These are phyloP conservation scores for Noctua janthina DNA, from an alignment of 2,888 invertebrate genomes.

Conservation along the genomic window DNA sequence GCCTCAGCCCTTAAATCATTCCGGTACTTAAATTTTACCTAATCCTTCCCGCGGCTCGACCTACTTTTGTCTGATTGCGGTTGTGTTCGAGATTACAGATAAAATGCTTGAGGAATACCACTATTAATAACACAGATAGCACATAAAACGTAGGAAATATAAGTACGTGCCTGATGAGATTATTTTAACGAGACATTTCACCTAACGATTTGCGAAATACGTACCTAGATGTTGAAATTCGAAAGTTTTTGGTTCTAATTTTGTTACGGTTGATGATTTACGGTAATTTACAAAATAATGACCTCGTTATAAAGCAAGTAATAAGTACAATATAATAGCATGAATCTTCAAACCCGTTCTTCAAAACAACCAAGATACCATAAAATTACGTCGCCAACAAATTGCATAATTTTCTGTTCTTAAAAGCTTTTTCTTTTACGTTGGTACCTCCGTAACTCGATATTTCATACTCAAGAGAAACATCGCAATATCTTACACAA, in stretches of 20 bases:
- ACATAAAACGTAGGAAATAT: conserved; percentile 57
- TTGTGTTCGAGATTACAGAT: conserved; percentile 77
- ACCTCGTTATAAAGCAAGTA: conserved; percentile 17
- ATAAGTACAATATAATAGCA: conserved; percentile 8
- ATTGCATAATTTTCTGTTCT: conserved; percentile 47
- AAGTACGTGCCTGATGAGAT: conserved; percentile 48
- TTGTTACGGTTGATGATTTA: conserved; percentile 6
- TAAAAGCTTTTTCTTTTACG: conserved; percentile 43
- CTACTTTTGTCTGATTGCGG: conserved; percentile 76
- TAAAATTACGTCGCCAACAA: conserved; percentile 43
- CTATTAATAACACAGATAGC: conserved; percentile 57
- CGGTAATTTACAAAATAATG: conserved; percentile 19
- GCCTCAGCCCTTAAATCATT: conserved; percentile 72
- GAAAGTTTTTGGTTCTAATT: conserved; percentile 48
- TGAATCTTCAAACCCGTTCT: conserved; percentile 11
- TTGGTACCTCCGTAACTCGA: conserved; percentile 26
- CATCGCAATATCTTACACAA: conserved; percentile 48
- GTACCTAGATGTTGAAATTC: conserved; percentile 41
- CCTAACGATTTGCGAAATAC: conserved; percentile 55
- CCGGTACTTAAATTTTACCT: conserved; percentile 80
- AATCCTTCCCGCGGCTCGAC: conserved; percentile 76
- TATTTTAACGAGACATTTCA: conserved; percentile 54
- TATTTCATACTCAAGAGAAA: conserved; percentile 40
- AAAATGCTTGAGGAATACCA: conserved; percentile 72
- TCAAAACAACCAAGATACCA: conserved; percentile 9